phyloP scores from a whole-genome alignment of 2,888 invertebrate species.

The Thecophora atra region DNA sequence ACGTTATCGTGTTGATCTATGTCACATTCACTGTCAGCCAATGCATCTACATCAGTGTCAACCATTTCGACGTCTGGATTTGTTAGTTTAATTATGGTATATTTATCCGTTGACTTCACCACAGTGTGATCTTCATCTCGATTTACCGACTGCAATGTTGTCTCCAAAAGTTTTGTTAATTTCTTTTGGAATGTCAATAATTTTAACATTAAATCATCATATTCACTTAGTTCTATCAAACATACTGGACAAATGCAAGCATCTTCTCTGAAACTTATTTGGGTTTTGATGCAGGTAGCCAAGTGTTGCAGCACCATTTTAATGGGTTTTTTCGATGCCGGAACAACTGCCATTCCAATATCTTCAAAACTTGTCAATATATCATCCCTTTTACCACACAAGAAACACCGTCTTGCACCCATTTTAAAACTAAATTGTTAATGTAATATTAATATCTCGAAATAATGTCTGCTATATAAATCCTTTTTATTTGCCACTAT shows the following conservation, averaged over 20 bases:
- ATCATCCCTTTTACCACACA: slow-evolving; percentile 54
- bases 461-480: too few species aligned
- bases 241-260: slow-evolving; percentile 55
- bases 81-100: slow-evolving; percentile 17
- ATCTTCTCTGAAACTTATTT: slow-evolving; percentile 49
- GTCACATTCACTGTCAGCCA: slow-evolving; percentile 42
- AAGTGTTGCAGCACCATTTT: slow-evolving; percentile 57
- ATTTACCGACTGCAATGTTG: slow-evolving; percentile 46
- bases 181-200: slow-evolving; percentile 57
- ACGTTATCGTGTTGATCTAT: slow-evolving; percentile 12
- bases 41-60: slow-evolving; percentile 18
- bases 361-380: slow-evolving; percentile 44
- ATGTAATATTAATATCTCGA: neutral
- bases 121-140: slow-evolving; percentile 37
- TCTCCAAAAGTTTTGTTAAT: slow-evolving; percentile 53
- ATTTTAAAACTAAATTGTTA: slow-evolving; percentile 42
- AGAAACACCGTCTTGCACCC: slow-evolving; percentile 53
- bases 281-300: slow-evolving; percentile 58
- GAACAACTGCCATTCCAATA: slow-evolving; percentile 52
- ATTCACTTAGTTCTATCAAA: slow-evolving; percentile 54
- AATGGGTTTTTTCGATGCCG: slow-evolving; percentile 57
- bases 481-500: too few species aligned
- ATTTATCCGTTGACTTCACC: slow-evolving; percentile 31
- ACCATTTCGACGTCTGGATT: slow-evolving; percentile 36
- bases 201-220: slow-evolving; percentile 60